phyloP scores from a whole-genome alignment of 2,113 vertebrate genomes.

The Xerus inauris region DNA sequence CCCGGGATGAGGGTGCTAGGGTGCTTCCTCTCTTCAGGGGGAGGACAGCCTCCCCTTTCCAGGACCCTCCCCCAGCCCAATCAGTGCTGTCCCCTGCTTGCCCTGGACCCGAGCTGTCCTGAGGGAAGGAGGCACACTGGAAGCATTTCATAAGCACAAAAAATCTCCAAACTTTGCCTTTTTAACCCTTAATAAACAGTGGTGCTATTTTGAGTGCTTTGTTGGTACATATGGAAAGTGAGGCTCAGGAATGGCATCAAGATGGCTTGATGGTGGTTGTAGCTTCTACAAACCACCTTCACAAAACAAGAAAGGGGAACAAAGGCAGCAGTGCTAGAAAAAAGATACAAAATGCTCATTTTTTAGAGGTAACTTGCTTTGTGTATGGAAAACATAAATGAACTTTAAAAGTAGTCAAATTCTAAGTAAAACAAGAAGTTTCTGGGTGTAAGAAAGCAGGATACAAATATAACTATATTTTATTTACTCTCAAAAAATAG shows the following conservation, averaged over 20 bases:
- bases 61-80: neutral
- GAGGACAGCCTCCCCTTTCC: neutral
- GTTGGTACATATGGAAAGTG: neutral
- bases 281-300: neutral
- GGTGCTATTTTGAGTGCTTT: neutral
- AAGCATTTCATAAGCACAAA: neutral
- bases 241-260: no score
- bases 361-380: neutral
- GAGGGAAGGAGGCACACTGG: neutral
- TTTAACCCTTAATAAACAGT: neutral
- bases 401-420: neutral
- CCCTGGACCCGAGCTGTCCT: neutral
- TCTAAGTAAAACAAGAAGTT: neutral
- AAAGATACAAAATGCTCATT: neutral
- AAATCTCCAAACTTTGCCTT: neutral
- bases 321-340: neutral
- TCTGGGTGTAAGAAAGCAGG: neutral
- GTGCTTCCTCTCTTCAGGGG: neutral
- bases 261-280: no score
- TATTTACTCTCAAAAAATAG: neutral
- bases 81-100: fast-evolving
- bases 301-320: neutral
- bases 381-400: neutral
- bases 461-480: neutral
- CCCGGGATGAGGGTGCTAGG: no score